Percentiles rank a stretch among this genome's conserved stretches.
Evolutionary conservation across 2,888 invertebrate species (phyloP).

Genomic region (Acheta domesticus): DNA sequence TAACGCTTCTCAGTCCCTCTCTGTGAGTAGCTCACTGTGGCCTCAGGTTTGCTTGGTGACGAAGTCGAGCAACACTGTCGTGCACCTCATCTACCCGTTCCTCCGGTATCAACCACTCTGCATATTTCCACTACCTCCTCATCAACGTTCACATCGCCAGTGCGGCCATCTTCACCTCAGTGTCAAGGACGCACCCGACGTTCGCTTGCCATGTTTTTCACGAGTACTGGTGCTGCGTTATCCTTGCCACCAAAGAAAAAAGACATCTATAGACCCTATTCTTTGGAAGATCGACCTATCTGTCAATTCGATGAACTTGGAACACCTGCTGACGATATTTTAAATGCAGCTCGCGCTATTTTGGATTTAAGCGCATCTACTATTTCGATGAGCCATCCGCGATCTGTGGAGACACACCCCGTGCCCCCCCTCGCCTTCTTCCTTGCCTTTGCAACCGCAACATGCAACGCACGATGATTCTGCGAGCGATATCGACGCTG

Average conservation of each 20-base stretch:
- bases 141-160: too few species aligned
- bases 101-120: too few species aligned
- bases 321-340: constrained; percentile 73
- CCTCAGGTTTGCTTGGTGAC: too few species aligned
- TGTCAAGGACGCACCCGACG: constrained; percentile 53
- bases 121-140: too few species aligned
- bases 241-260: constrained; percentile 87
- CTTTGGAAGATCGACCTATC: constrained; percentile 64
- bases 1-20: too few species aligned
- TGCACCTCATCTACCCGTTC: too few species aligned
- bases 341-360: constrained; percentile 85
- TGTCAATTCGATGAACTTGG: constrained; percentile 41
- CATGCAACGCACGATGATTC: constrained; percentile 39
- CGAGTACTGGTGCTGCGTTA: constrained; percentile 71
- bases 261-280: constrained; percentile 87
- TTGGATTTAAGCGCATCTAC: constrained; percentile 84
- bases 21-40: too few species aligned
- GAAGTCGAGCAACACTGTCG: too few species aligned
- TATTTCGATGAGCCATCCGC: constrained; percentile 48
- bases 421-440: constrained; percentile 53
- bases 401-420: constrained; percentile 53
- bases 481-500: constrained; percentile 42
- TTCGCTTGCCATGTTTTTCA: constrained; percentile 78
- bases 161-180: constrained; percentile 30
- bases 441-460: constrained; percentile 42